A percentile compares a stretch with the other conserved stretches of the same genome.
Evolutionary conservation across 2,888 invertebrate species (phyloP).

Genomic region (Pyralis farinalis): DNA sequence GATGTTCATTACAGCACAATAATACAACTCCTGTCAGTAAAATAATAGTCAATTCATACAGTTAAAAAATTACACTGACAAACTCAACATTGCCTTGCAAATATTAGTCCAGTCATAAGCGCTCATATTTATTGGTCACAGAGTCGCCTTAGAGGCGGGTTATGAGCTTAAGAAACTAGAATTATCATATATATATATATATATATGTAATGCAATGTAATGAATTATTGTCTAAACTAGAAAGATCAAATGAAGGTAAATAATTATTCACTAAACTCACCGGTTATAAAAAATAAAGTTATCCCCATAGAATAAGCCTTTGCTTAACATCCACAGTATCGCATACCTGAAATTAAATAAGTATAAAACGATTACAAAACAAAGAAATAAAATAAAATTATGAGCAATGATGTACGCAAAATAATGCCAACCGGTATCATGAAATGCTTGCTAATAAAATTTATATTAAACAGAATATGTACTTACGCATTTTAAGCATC

Average conservation of each 20-base stretch:
- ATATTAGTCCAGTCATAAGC: too few species aligned
- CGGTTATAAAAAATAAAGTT: constrained; percentile 34
- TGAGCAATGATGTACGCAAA: too few species aligned
- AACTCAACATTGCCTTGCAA: too few species aligned
- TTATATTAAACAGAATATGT: not conserved
- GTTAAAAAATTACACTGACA: too few species aligned
- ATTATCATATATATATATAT: too few species aligned
- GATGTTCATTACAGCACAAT: constrained; percentile 58
- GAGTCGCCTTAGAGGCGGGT: too few species aligned
- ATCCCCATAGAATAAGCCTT: constrained; percentile 41
- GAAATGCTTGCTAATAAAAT: constrained; percentile 12
- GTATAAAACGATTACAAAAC: constrained; percentile 1
- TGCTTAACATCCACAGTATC: constrained; percentile 30
- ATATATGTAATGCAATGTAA: not conserved
- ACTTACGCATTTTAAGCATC: constrained; percentile 10
- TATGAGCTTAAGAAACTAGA: too few species aligned
- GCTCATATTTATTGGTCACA: too few species aligned
- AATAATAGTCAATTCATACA: constrained; percentile 1
- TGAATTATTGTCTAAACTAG: constrained; percentile 5
- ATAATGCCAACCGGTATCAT: constrained; percentile 16
- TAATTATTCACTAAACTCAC: constrained; percentile 34
- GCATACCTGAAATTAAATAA: constrained; percentile 29
- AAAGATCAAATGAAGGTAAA: not conserved
- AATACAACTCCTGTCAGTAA: not conserved
- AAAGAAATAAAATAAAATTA: not conserved